Conservation (phyloP, 2,888 invertebrate genomes). For the Xanthorhoe designata region DNA sequence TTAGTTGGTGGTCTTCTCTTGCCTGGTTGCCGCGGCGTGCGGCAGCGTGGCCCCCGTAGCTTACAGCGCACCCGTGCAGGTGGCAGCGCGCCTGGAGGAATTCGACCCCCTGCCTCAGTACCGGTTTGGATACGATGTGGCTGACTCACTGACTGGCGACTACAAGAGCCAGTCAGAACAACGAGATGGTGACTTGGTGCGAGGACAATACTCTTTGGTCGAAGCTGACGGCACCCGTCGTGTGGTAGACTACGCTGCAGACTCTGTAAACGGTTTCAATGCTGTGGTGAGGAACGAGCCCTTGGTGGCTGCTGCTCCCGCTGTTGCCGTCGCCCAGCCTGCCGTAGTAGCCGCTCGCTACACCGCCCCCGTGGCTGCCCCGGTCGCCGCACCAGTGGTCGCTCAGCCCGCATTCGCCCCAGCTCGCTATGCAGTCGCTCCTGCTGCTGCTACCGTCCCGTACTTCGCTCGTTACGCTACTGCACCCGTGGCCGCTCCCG, state of each 20-base stretch:
- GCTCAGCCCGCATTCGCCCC: constrained; percentile 67
- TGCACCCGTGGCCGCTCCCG: constrained; percentile 48
- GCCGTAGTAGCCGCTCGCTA: constrained; percentile 33
- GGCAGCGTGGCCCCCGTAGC: constrained; percentile 60
- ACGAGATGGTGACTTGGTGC: constrained; percentile 83
- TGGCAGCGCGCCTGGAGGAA: constrained; percentile 70
- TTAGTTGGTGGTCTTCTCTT: constrained; percentile 76
- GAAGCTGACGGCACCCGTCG: constrained; percentile 77
- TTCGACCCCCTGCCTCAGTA: constrained; percentile 87
- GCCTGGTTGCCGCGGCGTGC: constrained; percentile 67
- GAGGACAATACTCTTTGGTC: constrained; percentile 74
- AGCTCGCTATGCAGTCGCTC: constrained; percentile 48
- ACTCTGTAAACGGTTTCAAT: constrained; percentile 75
- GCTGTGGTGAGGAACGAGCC: constrained; percentile 77
- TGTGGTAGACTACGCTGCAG: constrained; percentile 73
- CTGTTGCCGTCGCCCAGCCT: constrained; percentile 58
- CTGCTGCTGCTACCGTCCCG: constrained; percentile 32
- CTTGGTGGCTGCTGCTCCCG: constrained; percentile 48
- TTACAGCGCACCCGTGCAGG: constrained; percentile 37
- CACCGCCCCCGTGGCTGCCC: constrained; percentile 55
- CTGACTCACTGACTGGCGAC: constrained; percentile 77
- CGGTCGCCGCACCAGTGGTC: constrained; percentile 85
- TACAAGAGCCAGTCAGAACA: constrained; percentile 80
- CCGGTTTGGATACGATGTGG: constrained; percentile 75
- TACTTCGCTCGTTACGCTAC: constrained; percentile 46